phyloP scores from a whole-genome alignment of 1,140 invertebrate genomes.

The Radopholus similis region DNA sequence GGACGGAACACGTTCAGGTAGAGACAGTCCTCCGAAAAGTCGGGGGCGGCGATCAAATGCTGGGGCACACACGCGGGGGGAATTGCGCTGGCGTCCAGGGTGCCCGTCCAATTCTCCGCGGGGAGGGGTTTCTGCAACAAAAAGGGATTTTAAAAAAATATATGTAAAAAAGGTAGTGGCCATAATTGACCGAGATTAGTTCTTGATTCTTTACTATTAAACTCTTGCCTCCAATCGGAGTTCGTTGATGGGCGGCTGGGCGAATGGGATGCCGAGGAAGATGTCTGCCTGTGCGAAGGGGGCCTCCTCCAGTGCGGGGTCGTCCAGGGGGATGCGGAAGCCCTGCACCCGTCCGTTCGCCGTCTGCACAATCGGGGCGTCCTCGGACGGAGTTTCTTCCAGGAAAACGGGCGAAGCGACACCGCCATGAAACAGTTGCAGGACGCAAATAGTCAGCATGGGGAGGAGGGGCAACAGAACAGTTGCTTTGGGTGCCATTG shows the following conservation, averaged over 20 bases:
- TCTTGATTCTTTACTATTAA: background rate
- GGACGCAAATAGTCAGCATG: too few species aligned
- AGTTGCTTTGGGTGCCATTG: too few species aligned
- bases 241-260: constrained; percentile 19
- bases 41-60: constrained; percentile 23
- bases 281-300: constrained; percentile 9
- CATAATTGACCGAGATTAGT: background rate
- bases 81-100: constrained; percentile 30
- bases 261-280: constrained; percentile 30
- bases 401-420: too few species aligned
- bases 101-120: constrained; percentile 1
- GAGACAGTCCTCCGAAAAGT: constrained; percentile 82
- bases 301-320: background rate
- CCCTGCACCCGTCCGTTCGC: background rate
- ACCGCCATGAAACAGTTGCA: too few species aligned
- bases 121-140: constrained; percentile 35
- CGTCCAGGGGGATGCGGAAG: background rate
- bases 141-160: constrained; percentile 7
- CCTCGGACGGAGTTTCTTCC: too few species aligned
- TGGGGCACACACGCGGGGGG: constrained; percentile 37
- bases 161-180: background rate
- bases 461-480: too few species aligned
- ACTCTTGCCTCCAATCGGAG: constrained; percentile 13
- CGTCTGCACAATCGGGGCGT: too few species aligned
- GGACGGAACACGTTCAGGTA: constrained; percentile 93